Conservation (phyloP, 2,888 invertebrate species). For the Pseudococcus viburni region DNA sequence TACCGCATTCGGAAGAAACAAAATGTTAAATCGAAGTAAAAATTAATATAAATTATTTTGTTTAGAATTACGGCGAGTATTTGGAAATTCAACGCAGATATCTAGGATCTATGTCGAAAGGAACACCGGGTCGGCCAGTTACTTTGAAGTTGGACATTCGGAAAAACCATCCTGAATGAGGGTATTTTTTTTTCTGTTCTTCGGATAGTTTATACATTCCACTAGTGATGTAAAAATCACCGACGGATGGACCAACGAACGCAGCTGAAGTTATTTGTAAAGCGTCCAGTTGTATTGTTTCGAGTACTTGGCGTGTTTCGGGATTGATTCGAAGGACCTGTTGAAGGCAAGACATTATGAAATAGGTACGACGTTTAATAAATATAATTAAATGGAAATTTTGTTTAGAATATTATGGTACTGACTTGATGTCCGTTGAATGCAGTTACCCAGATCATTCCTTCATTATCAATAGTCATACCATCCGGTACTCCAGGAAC, state of each 20-base stretch:
- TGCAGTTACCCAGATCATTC: slow-evolving; percentile 84
- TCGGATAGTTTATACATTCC: slow-evolving; percentile 70
- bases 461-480: slow-evolving; percentile 85
- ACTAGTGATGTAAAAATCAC: slow-evolving; percentile 80
- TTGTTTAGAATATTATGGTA: not conserved
- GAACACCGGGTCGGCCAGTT: slow-evolving; percentile 70
- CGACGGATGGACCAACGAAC: slow-evolving; percentile 78
- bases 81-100: not conserved
- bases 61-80: not conserved
- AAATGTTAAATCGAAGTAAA: not conserved
- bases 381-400: too few relatives aligned
- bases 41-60: not conserved
- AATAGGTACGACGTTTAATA: not conserved
- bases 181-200: slow-evolving; percentile 45
- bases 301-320: slow-evolving; percentile 25
- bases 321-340: slow-evolving; percentile 56
- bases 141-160: slow-evolving; percentile 73
- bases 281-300: slow-evolving; percentile 49
- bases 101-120: not conserved
- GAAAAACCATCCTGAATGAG: slow-evolving; percentile 72
- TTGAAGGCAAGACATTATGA: not conserved
- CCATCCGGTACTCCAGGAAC: slow-evolving; percentile 78
- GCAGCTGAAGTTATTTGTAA: slow-evolving; percentile 72
- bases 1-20: not conserved
- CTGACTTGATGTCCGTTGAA: slow-evolving; percentile 78